Evolutionary conservation across 2,113 vertebrate species (phyloP), one percentile per base, ranked within the genome.

Genomic region (Lampris incognitus): DNA sequence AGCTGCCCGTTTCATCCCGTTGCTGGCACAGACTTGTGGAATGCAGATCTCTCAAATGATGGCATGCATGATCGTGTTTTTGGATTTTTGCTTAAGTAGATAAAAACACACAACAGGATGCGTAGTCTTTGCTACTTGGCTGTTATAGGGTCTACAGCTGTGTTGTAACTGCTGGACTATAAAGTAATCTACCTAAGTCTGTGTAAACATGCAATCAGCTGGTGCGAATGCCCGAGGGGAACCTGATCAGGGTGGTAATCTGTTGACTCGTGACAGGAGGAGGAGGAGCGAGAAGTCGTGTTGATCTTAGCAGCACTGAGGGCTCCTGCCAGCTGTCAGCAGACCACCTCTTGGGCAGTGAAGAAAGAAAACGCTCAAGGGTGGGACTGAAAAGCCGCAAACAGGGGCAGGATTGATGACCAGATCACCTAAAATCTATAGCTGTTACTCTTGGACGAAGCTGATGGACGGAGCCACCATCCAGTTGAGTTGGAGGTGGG

Each of bases 291-390:
- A 74, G 74, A 78, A 48, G 59, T 49, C 62, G 41, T 69, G 64
- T 74, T 37, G 54, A 69, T 51, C 69, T 67, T 51, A 64, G 69
- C 9, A 24, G 65, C 79, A 75, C 72, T 46, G 39, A 68, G 72
- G 72, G 51, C 56, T 72, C 42, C 66, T 76, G 66, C 69, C 83
- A 75, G 76, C 74, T 84, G 82, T 85, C 82, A 81, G 70, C 50
- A 44, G 8, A 59, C 44, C 74, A 68, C 59, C 67, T 70, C 74
- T 55, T 88, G 81, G 85, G 56, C 81, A 66, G 38, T 10, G 57
- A 57, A 72, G 63, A 39, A 13, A 52, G 52, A 69, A 55, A 52
- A 56, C 76, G 13, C n/a, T 7, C 7, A 13, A 39, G 58, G 48
- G 42, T 64, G 64, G 10, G 24, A 9, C 7, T 46, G 38, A 51